Base-by-base conservation (phyloP, 2,113 vertebrate species). In the Eublepharis macularius region DNA sequence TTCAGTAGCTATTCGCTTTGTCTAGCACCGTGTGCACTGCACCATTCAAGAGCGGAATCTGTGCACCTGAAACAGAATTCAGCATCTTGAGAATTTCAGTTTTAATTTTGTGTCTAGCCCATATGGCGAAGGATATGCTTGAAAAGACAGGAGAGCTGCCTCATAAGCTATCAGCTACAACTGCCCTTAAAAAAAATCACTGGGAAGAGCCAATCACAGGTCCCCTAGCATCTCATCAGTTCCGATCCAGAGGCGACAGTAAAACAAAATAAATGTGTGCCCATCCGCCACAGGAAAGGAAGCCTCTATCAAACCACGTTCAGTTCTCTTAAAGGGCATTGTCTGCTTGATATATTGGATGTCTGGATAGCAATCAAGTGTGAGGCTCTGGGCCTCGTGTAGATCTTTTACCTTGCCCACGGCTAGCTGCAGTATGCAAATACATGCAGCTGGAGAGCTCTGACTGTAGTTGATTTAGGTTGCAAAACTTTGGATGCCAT, bases 1-100 rank as follows among this genome's bases (percentile, higher is more conserved):
- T 57, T 78, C 70, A 84, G 78, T 84, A 54, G 76, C 83, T 84
- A 47, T 8, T 78, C 70, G 65, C 24, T 78, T 78, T 84, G 83
- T 45, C 43, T 34, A 69, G 65, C 77, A 49, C 75, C 54, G 49
- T n/a, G 19, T 84, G 32, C 43, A 26, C 65, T 45, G 21, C 74
- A 54, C 63, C 43, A 39, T 6, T 8, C 16, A 36, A 54, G 63
- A 21, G 19, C 43, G 41, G 34, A 54, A 68, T 69, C 29, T 54
- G 57, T 66, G 49, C 19, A 39, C 17, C 63, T 76, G 34, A 47
- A 39, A 36, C 32, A 54, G 68, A 72, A 81, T 68, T 36, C 75
- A 54, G 75, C 34, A 54, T 85, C 65, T 32, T 43, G 17, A 70
- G 11, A 26, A 11, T 78, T 47, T 51, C 9, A 29, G 34, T 19